These are phyloP conservation scores for Heteromormyrus szaboi DNA, from an alignment of 2,797 vertebrate species.

Conservation along the genomic window DNA sequence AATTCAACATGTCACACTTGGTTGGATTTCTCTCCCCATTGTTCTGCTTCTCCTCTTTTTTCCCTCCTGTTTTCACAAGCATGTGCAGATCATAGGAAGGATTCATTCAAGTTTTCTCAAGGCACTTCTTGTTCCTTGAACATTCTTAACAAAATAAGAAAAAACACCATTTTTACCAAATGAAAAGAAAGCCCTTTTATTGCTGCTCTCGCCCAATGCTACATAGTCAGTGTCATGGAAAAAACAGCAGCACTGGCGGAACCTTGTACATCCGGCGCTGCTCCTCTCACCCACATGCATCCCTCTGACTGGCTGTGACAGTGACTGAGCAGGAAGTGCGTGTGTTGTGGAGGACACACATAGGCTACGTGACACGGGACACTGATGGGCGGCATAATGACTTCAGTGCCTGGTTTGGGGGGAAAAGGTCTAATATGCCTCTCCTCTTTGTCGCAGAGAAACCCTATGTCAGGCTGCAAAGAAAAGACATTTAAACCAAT, in stretches of 20 bases:
- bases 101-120: constrained; percentile 27
- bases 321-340: not conserved
- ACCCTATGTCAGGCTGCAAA: not conserved
- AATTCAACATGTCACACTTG: constrained; percentile 50
- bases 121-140: constrained; percentile 19
- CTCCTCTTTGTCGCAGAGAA: not conserved
- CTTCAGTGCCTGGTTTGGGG: not conserved
- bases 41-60: constrained; percentile 17
- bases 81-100: constrained; percentile 19
- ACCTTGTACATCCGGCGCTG: not conserved
- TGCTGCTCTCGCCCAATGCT: not conserved
- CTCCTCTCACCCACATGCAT: not conserved
- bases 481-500: not conserved
- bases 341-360: not conserved
- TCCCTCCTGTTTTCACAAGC: constrained; percentile 14
- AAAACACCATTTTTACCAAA: not conserved
- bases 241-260: not conserved
- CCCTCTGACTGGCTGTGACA: not conserved
- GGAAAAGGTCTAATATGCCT: not conserved
- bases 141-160: constrained; percentile 5
- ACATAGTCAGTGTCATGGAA: not conserved
- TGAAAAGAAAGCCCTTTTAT: constrained; percentile 7
- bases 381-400: not conserved
- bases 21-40: constrained; percentile 32
- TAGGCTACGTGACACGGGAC: not conserved